Conservation (phyloP, 2,888 invertebrate species). For the Nymphalis c-album region DNA sequence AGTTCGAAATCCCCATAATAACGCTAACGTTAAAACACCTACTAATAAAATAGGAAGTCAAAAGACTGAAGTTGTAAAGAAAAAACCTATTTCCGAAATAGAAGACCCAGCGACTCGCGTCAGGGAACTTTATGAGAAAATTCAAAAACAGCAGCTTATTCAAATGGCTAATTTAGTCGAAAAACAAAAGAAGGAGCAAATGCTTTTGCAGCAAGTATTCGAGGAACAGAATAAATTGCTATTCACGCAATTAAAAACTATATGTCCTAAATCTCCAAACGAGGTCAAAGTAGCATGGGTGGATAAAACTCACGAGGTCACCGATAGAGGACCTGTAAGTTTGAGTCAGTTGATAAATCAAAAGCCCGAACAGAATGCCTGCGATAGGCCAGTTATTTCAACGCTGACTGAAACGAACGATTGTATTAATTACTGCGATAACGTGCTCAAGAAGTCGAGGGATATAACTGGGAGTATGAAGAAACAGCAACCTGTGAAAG, state of each 20-base stretch:
- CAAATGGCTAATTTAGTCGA: conserved; percentile 83
- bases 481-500: conserved; percentile 43
- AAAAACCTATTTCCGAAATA: conserved; percentile 48
- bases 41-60: conserved; percentile 4
- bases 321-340: conserved; percentile 66
- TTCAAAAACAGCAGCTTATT: conserved; percentile 84
- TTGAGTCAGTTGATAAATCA: conserved; percentile 69
- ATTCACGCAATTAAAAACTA: conserved; percentile 73
- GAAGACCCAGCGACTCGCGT: conserved; percentile 67
- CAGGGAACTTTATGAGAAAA: conserved; percentile 71
- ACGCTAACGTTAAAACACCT: conserved; percentile 43
- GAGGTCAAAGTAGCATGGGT: conserved; percentile 69
- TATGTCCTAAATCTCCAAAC: conserved; percentile 64
- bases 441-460: conserved; percentile 63
- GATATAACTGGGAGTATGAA: conserved; percentile 63
- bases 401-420: conserved; percentile 64
- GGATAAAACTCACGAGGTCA: conserved; percentile 49
- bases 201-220: conserved; percentile 83
- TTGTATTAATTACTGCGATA: conserved; percentile 63
- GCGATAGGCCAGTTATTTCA: conserved; percentile 51
- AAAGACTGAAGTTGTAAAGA: conserved; percentile 27
- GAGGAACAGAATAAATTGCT: conserved; percentile 84
- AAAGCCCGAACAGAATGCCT: conserved; percentile 47
- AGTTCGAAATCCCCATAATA: conserved; percentile 45
- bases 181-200: conserved; percentile 84